Conservation (phyloP, 2,113 vertebrate species). For the Atrichornis clamosus region DNA sequence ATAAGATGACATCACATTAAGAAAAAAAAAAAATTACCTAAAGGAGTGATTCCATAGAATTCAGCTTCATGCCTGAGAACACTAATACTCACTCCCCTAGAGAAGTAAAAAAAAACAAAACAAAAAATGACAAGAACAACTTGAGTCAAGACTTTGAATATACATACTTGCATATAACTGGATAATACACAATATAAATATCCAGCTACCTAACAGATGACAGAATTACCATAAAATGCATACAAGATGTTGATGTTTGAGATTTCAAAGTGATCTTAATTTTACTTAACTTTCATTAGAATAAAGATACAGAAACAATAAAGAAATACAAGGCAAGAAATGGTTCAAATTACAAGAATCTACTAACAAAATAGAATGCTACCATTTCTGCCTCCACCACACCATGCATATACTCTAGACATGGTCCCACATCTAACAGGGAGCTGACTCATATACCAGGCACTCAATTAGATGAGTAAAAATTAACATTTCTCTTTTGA, state of each 20-base stretch:
- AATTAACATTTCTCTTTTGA: not conserved
- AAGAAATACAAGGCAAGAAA: not conserved
- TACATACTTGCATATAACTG: not conserved
- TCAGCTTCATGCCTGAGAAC: constrained; percentile 96
- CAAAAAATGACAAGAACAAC: not conserved
- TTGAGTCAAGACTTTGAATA: not conserved
- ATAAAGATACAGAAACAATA: not conserved
- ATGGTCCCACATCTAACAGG: not conserved
- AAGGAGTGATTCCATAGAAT: constrained; percentile 96
- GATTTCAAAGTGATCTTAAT: not conserved
- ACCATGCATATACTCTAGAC: not conserved
- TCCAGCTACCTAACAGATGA: not conserved
- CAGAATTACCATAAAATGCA: not conserved
- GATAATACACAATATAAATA: not conserved
- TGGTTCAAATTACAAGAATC: not conserved
- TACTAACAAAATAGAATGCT: not conserved
- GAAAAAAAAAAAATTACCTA: constrained; percentile 78
- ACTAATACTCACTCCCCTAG: constrained; percentile 93
- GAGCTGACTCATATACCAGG: not conserved
- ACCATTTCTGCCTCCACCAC: not conserved
- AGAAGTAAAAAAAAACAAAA: not conserved
- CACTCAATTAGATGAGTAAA: not conserved
- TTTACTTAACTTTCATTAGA: not conserved
- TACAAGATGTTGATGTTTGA: not conserved
- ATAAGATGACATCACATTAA: not conserved